Evolutionary conservation across 92 coral and sea anemone species (phyloP), one percentile per base, ranked within the genome.

Genomic region (Zoanthus sociatus): DNA sequence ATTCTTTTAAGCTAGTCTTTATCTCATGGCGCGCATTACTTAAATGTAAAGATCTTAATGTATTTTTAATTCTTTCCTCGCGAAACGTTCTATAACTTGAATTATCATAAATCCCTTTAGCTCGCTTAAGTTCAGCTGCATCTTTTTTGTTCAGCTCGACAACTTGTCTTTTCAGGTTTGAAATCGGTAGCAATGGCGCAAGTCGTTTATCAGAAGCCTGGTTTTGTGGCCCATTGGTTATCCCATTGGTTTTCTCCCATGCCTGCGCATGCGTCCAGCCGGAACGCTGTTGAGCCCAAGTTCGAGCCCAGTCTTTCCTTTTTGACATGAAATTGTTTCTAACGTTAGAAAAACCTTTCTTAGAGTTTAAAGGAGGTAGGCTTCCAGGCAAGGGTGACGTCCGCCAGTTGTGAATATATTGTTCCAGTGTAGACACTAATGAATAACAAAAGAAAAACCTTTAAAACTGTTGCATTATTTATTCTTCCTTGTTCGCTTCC

Each of bases 231-330:
- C 70, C 69, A 70, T 31, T 1, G 54, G 55, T 61, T 6, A 87
- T 88, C 50, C 84, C 26, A 26, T 26, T 26, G 26, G 26, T 26
- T 26, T 0, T 26, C 26, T 26, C 26, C 26, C 26, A 26, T 26
- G 26, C 84, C 54, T 86, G 87, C 16, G 93, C 93, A 63, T 87
- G 82, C 31, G 96, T 88, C 74, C 93, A 93, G 9, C 90, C 93
- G 8, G 98, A 94, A 63, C 98, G 98, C 5, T 82, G 86, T 16
- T 74, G 87, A 0, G 99, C 99, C 99, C 99, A 97, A 17, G 89
- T 84, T 53, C 82, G 89, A n/a, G 99, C 99, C 94, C 98, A 97
- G 33, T 45, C 45, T 71, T 69, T 88, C 70, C 21, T 46, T 69
- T 30, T n/a, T 53, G 87, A 26, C 13, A 76, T 50, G 53, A 89